A percentile compares a stretch with the other conserved stretches of the same genome.
These are phyloP conservation scores for Tipula unca DNA, from an alignment of 2,888 invertebrate species.

Conservation along the genomic window DNA sequence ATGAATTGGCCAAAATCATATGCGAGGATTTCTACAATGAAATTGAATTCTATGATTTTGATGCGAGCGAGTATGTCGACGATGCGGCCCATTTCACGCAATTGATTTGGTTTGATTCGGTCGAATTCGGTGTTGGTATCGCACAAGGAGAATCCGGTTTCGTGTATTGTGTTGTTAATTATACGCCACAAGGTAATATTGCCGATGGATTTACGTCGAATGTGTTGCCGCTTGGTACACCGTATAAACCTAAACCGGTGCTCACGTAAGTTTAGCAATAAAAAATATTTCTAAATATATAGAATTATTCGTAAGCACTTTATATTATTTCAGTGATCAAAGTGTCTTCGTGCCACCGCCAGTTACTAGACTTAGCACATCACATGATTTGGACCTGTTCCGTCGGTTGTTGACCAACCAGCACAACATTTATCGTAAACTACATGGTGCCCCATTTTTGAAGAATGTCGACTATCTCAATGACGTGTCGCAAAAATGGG, in stretches of 20 bases:
- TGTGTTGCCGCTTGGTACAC: constrained; percentile 23
- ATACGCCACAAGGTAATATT: constrained; percentile 31
- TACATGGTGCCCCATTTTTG: not conserved
- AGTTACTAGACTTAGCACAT: not conserved
- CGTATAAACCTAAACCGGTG: not conserved
- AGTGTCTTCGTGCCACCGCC: not conserved
- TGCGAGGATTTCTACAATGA: not conserved
- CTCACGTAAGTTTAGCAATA: no score
- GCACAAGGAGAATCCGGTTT: constrained; percentile 66
- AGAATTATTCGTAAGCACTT: not conserved
- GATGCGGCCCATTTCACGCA: constrained; percentile 62
- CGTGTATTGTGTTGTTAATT: constrained; percentile 60
- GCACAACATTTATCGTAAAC: not conserved
- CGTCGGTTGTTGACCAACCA: not conserved
- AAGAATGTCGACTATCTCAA: not conserved
- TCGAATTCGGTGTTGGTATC: constrained; percentile 61
- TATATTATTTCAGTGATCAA: not conserved
- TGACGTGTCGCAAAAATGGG: not conserved
- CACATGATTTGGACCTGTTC: not conserved
- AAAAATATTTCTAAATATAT: no score
- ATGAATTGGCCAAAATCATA: not conserved
- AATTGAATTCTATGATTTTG: not conserved
- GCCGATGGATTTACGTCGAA: constrained; percentile 30
- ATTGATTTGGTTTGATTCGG: constrained; percentile 61
- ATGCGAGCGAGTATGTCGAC: constrained; percentile 28